Percentiles rank a stretch among this genome's conserved stretches.
Conservation (phyloP, 2,888 invertebrate genomes). For the Cylindroiulus punctatus region DNA sequence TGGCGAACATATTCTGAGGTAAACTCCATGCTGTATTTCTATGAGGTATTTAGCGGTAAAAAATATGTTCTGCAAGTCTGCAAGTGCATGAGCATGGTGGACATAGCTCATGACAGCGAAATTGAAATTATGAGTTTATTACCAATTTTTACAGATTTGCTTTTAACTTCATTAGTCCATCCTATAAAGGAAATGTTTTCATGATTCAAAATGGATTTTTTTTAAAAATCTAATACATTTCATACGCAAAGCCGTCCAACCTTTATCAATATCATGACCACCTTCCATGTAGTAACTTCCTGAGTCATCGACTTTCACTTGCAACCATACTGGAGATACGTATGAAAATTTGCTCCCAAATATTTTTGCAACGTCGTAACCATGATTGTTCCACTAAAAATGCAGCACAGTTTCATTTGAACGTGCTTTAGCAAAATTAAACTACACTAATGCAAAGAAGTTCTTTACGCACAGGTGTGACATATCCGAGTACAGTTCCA, state of each 20-base stretch:
- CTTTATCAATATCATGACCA: slow-evolving; percentile 68
- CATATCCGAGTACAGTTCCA: slow-evolving; percentile 85
- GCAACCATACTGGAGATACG: slow-evolving; percentile 95
- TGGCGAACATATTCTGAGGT: too few species aligned
- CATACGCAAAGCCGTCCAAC: slow-evolving; percentile 60
- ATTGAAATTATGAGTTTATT: slow-evolving; percentile 54
- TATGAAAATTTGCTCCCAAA: slow-evolving; percentile 88
- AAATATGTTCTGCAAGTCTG: too few species aligned
- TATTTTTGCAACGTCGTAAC: slow-evolving; percentile 89
- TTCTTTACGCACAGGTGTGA: slow-evolving; percentile 80
- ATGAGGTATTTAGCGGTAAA: too few species aligned
- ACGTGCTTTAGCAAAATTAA: not conserved
- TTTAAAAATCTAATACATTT: not conserved
- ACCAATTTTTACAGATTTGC: slow-evolving; percentile 64
- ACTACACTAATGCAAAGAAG: not conserved
- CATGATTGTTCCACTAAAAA: slow-evolving; percentile 92
- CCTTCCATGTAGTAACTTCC: slow-evolving; percentile 66
- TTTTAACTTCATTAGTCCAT: slow-evolving; percentile 61
- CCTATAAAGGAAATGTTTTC: slow-evolving; percentile 13
- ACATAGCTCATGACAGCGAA: too few species aligned
- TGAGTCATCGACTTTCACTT: slow-evolving; percentile 75
- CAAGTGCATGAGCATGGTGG: too few species aligned
- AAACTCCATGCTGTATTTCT: too few species aligned
- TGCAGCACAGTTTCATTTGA: slow-evolving; percentile 55
- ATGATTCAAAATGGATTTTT: not conserved